Evolutionary conservation across 2,113 vertebrate species (phyloP), one percentile per base, ranked within the genome.

Genomic region (Nannobrachium achirus): DNA sequence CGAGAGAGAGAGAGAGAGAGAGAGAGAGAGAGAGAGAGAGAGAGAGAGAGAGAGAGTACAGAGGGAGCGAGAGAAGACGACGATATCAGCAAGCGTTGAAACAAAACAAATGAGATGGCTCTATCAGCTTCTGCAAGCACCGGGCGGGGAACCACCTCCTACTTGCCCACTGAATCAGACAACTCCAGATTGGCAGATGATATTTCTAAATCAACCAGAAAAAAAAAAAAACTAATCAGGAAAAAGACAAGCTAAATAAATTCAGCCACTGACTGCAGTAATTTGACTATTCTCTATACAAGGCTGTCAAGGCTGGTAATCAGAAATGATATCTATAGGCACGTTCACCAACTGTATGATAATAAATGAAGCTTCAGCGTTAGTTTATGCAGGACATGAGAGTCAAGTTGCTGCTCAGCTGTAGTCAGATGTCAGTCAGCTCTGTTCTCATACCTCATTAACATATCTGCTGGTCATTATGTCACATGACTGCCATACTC

Each of bases 21-120:
- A 71, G 68, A 44, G 56, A 55, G 64, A 70, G 78, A 56, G 51
- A 1, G 10, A 0, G 40, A 20, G 39, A 8, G 25, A 49, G 40
- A 48, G 81, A 66, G 71, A 25, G 56, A 2, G 58, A 71, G 68
- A 44, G 56, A 55, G 64, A 70, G 78, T 33, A 33, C 25, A 56
- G 51, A 1, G 10, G 1, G 40, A 20, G 39, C 13, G 25, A 49
- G 40, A 48, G 77, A 78, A 83, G 79, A 82, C 38, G 73, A 76
- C 52, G 55, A 40, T 69, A 62, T 86, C 60, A 45, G 48, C 58
- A 75, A 33, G 25, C 25, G 25, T 33, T 14, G 63, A 63, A 80
- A 51, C 42, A 56, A 75, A 75, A 76, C 71, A 80, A 87, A 84
- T 48, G 65, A 84, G 82, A 70, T 18, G 73, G 56, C 71, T 85